Conservation (phyloP, 1,140 invertebrate species). For the Pteromalus puparum region DNA sequence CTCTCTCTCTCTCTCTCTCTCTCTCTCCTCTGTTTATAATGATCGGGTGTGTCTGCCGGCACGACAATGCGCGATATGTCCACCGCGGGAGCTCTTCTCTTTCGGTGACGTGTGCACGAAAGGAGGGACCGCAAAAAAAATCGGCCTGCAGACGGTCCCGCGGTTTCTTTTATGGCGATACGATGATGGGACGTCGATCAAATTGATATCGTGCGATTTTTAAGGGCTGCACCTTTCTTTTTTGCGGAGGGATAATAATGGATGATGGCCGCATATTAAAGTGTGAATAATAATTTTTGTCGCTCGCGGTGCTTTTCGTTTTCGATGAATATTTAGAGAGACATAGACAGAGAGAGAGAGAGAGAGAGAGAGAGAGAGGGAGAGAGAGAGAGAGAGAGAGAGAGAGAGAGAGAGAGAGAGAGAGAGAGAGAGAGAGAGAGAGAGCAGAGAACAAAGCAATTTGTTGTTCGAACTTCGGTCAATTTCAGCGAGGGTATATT, state of each 20-base stretch:
- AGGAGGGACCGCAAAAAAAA: neutral
- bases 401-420: no score
- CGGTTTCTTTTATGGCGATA: neutral
- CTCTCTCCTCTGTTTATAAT: constrained; percentile 58
- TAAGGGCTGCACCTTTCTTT: neutral
- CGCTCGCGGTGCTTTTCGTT: neutral
- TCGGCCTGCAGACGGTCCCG: neutral
- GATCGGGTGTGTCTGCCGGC: constrained; percentile 60
- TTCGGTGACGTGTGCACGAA: neutral
- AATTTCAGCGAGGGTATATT: constrained; percentile 21
- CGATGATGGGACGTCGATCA: neutral
- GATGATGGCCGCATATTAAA: neutral
- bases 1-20: no score
- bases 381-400: no score
- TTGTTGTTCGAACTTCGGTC: neutral
- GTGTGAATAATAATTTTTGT: constrained; percentile 4
- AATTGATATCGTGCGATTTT: neutral
- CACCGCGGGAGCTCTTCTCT: neutral
- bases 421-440: no score
- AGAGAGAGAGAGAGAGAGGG: no score
- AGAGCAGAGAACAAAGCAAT: neutral
- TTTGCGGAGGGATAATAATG: neutral
- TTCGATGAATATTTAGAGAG: neutral
- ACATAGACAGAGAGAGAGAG: no score
- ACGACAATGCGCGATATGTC: constrained; percentile 3